phyloP scores from a whole-genome alignment of 2,888 invertebrate species.

The Fragum fragum region DNA sequence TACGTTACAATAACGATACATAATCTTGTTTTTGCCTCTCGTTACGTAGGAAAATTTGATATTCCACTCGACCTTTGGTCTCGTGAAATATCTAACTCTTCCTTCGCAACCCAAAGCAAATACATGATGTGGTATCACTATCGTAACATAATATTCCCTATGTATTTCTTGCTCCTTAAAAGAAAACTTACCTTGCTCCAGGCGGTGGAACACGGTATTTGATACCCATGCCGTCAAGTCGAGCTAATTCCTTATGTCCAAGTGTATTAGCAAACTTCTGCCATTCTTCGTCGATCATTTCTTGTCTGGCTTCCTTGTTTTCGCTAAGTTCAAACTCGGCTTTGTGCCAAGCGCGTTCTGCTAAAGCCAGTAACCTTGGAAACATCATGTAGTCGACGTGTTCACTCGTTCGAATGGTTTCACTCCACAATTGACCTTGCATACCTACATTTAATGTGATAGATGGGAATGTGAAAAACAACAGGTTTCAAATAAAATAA shows the following conservation, averaged over 20 bases:
- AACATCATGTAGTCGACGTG: constrained; percentile 79
- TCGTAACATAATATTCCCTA: no score
- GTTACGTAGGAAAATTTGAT: no score
- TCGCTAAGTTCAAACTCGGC: constrained; percentile 75
- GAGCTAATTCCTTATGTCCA: constrained; percentile 76
- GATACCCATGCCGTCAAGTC: constrained; percentile 73
- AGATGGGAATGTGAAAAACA: no score
- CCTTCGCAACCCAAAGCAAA: no score
- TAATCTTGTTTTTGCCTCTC: no score
- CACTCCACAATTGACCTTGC: constrained; percentile 84
- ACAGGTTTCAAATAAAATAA: no score
- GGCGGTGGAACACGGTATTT: constrained; percentile 78
- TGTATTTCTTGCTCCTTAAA: no score
- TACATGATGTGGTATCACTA: no score
- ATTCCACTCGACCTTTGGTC: no score
- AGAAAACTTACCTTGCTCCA: constrained; percentile 72
- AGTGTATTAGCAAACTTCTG: constrained; percentile 75
- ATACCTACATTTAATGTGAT: constrained; percentile 74
- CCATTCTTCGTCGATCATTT: constrained; percentile 70
- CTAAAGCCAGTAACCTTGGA: constrained; percentile 80
- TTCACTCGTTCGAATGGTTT: constrained; percentile 72
- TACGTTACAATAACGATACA: no score
- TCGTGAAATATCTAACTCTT: no score
- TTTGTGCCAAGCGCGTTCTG: constrained; percentile 84
- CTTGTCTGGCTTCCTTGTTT: constrained; percentile 20